These are phyloP conservation scores for Bagarius yarrelli DNA, from an alignment of 2,113 vertebrate species.

Conservation along the genomic window DNA sequence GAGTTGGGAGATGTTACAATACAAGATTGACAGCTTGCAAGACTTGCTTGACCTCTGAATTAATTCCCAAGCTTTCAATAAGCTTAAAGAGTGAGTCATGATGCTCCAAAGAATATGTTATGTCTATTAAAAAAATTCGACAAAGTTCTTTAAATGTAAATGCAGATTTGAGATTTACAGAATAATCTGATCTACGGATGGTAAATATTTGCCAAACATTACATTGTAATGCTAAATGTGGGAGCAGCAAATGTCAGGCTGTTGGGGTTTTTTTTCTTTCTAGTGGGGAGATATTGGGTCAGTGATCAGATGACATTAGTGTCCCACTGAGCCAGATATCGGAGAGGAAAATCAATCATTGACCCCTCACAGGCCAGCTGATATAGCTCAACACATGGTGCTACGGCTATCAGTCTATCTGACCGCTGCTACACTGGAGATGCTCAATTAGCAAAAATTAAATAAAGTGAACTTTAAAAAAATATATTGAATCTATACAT, in stretches of 20 bases:
- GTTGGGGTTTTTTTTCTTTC: conserved; percentile 60
- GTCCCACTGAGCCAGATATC: conserved; percentile 66
- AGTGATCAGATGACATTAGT: conserved; percentile 65
- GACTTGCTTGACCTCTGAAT: conserved; percentile 80
- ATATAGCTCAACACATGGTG: conserved; percentile 66
- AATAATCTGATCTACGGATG: neutral
- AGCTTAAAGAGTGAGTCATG: conserved; percentile 67
- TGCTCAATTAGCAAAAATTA: conserved; percentile 15
- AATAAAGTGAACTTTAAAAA: neutral
- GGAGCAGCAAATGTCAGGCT: conserved; percentile 15
- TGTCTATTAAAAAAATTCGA: conserved; percentile 53
- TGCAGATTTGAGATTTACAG: neutral
- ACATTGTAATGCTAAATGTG: neutral
- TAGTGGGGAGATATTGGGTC: conserved; percentile 64
- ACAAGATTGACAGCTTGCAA: conserved; percentile 77
- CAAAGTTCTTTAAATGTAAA: neutral
- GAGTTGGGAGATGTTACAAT: conserved; percentile 63
- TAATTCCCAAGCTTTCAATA: conserved; percentile 72
- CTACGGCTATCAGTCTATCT: conserved; percentile 27
- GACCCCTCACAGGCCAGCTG: conserved; percentile 59
- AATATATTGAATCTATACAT: neutral
- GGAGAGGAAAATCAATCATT: conserved; percentile 61
- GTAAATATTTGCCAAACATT: neutral
- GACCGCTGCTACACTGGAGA: conserved; percentile 30
- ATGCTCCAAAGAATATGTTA: conserved; percentile 71